Percentiles rank a stretch among this genome's conserved stretches.
Conservation (phyloP, 2,113 vertebrate genomes). For the Proterorhinus semilunaris region DNA sequence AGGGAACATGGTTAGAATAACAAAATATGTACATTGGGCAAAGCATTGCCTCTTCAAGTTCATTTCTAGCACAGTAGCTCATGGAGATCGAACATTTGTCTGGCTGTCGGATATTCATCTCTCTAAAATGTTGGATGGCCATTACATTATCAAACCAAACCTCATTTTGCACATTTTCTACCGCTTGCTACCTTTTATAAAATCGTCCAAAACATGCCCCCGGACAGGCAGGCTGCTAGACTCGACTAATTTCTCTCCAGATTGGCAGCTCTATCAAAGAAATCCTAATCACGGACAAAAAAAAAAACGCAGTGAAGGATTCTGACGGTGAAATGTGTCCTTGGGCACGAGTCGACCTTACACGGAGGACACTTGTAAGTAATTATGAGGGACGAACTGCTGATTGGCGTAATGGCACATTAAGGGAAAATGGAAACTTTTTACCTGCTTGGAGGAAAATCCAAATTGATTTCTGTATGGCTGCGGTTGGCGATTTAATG, state of each 20-base stretch:
- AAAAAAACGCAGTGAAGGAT: no score
- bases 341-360: slow-evolving; percentile 5
- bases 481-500: not conserved
- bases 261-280: slow-evolving; percentile 3
- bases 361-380: slow-evolving; percentile 4
- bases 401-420: slow-evolving; percentile 8
- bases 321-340: not conserved
- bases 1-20: no score
- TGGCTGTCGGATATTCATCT: not conserved
- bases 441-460: slow-evolving; percentile 4
- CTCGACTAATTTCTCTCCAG: not conserved
- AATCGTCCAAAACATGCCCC: not conserved
- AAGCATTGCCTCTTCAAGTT: not conserved
- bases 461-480: not conserved
- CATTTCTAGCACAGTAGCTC: no score
- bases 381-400: slow-evolving; percentile 2
- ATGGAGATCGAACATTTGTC: not conserved
- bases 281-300: slow-evolving; percentile 3
- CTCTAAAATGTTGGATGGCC: not conserved
- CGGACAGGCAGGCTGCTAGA: not conserved
- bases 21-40: no score
- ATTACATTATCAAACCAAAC: not conserved
- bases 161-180: not conserved
- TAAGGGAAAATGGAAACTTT: slow-evolving; percentile 6
- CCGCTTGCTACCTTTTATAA: not conserved